phyloP scores from a whole-genome alignment of 2,113 vertebrate genomes.

The Ginglymostoma cirratum region DNA sequence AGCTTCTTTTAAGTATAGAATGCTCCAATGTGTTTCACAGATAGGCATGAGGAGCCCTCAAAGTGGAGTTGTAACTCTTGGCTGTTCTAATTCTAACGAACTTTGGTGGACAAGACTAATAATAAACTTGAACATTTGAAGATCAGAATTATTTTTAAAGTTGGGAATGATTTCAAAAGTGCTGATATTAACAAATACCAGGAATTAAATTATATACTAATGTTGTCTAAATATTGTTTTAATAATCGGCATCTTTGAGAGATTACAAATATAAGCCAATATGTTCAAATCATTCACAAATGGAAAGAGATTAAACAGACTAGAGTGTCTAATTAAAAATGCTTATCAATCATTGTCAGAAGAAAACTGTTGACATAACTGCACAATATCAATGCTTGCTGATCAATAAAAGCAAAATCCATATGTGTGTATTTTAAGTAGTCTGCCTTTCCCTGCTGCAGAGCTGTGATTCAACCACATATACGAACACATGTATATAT shows the following conservation, averaged over 20 bases:
- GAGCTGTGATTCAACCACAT: not conserved
- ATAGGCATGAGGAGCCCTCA: not conserved
- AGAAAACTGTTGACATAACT: not conserved
- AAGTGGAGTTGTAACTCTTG: not conserved
- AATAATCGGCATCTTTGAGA: not conserved
- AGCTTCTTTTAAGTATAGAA: too few relatives aligned
- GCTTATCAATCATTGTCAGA: not conserved
- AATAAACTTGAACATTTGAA: not conserved
- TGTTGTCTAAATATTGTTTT: not conserved
- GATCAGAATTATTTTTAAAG: not conserved
- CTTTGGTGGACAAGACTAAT: not conserved
- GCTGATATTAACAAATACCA: not conserved
- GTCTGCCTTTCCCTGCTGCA: not conserved
- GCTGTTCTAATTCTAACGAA: not conserved
- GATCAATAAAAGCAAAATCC: not conserved
- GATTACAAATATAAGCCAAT: not conserved
- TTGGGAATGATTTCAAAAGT: not conserved
- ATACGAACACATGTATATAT: not conserved
- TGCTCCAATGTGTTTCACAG: not conserved
- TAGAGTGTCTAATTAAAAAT: not conserved
- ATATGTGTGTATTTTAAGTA: not conserved
- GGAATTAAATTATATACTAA: not conserved
- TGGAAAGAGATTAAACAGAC: not conserved
- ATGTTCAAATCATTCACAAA: not conserved
- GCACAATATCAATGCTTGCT: not conserved